Conservation (phyloP, 2,113 vertebrate genomes). For the Periophthalmus modestus region DNA sequence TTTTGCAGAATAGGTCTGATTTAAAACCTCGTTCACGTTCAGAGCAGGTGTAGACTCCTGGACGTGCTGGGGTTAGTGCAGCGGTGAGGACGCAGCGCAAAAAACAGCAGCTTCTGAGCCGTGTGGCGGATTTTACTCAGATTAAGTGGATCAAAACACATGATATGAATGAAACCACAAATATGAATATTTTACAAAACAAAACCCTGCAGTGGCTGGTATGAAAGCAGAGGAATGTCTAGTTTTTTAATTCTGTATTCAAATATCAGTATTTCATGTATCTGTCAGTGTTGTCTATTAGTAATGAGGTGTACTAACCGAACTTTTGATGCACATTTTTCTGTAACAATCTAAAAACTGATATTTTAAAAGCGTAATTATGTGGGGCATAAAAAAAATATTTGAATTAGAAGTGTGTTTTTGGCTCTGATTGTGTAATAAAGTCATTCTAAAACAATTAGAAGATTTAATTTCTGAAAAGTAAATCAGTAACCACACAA, state of each 20-base stretch:
- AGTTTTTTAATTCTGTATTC: not conserved
- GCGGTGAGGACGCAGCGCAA: slow-evolving; percentile 19
- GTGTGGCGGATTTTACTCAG: not conserved
- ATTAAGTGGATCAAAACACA: slow-evolving; percentile 4
- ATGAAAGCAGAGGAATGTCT: too few relatives aligned
- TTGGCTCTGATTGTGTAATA: too few relatives aligned
- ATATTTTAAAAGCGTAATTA: too few relatives aligned
- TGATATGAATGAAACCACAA: not conserved
- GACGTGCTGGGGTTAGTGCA: slow-evolving; percentile 20
- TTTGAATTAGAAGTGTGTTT: too few relatives aligned
- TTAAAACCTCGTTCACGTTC: slow-evolving; percentile 49
- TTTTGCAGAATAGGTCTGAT: not conserved
- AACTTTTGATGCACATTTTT: too few relatives aligned
- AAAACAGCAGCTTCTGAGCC: slow-evolving; percentile 66
- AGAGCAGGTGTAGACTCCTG: slow-evolving; percentile 43
- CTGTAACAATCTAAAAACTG: too few relatives aligned
- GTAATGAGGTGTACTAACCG: too few relatives aligned
- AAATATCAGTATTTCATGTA: not conserved
- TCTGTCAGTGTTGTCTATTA: too few relatives aligned
- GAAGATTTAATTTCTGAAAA: too few relatives aligned
- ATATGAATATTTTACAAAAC: not conserved
- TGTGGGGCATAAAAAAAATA: too few relatives aligned
- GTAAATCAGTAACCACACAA: too few relatives aligned
- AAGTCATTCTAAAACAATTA: too few relatives aligned
- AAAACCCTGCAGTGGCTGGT: not conserved